Conservation (phyloP, 37 sponge, comb jelly and placozoan genomes). For the Hormiphora californensis region DNA sequence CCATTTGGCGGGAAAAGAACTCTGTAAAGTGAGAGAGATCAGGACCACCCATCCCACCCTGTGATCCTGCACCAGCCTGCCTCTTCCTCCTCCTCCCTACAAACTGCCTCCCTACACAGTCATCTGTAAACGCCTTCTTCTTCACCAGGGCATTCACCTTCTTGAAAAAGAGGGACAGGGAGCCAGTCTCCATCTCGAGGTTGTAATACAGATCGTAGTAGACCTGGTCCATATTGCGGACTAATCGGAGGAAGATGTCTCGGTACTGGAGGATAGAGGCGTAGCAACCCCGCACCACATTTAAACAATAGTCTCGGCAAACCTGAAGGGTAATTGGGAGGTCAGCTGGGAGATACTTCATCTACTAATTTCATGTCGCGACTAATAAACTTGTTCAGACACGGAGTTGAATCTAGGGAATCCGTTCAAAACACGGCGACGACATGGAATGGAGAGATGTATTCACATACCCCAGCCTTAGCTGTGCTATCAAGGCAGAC, state of each 20-base stretch:
- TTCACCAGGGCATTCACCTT: neutral
- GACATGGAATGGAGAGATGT: neutral
- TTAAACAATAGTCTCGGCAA: neutral
- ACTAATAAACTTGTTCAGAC: no score
- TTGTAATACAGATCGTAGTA: neutral
- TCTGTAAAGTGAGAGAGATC: neutral
- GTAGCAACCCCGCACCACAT: conserved; percentile 26
- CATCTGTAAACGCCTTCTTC: neutral
- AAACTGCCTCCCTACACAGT: neutral
- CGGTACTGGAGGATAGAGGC: conserved; percentile 2
- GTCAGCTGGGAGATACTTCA: no score
- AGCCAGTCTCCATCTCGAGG: neutral
- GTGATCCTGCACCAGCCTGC: neutral
- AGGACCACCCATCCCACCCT: neutral
- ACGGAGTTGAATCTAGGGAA: no score
- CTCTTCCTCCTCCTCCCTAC: neutral
- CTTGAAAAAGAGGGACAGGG: neutral
- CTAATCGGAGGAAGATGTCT: neutral
- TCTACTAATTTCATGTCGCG: no score
- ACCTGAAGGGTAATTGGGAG: neutral
- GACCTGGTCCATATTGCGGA: neutral
- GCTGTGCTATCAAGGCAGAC: conserved; percentile 7
- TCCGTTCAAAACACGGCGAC: no score
- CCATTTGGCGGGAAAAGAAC: neutral
- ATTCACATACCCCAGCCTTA: neutral